phyloP scores from a whole-genome alignment of 2,797 vertebrate genomes.

The Dryobates pubescens region DNA sequence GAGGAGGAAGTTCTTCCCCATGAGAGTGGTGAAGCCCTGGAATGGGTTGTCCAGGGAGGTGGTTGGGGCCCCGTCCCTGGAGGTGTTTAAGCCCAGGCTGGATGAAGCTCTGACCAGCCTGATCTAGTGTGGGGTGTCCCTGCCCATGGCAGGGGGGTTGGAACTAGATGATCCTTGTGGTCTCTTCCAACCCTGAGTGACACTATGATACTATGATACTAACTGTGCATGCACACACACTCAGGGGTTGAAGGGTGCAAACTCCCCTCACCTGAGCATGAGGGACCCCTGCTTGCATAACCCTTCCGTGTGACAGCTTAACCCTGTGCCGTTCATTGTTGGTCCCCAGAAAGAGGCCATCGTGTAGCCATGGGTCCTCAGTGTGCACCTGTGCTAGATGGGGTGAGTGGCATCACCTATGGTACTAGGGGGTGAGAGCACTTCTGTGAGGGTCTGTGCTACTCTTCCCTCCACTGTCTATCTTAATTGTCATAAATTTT shows the following conservation, averaged over 20 bases:
- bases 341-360: neutral
- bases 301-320: neutral
- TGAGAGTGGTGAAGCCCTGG: too few species aligned
- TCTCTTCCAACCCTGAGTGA: too few species aligned
- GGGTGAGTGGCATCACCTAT: fast-evolving
- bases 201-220: neutral
- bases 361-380: neutral
- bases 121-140: too few species aligned
- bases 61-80: too few species aligned
- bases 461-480: neutral
- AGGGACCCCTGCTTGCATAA: neutral
- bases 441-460: neutral
- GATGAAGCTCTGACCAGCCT: too few species aligned
- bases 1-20: too few species aligned
- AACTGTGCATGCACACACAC: too few species aligned
- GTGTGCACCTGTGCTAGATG: fast-evolving
- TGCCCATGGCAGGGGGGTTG: too few species aligned
- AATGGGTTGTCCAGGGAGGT: too few species aligned
- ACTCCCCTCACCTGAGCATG: neutral
- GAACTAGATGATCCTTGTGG: too few species aligned
- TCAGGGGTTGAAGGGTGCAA: neutral
- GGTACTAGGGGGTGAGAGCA: fast-evolving
- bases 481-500: neutral
- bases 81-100: too few species aligned
- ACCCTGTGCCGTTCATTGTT: too few species aligned